Percentiles rank a stretch among this genome's conserved stretches.
phyloP scores from a whole-genome alignment of 1,140 invertebrate species.

The Bombus waltoni region DNA sequence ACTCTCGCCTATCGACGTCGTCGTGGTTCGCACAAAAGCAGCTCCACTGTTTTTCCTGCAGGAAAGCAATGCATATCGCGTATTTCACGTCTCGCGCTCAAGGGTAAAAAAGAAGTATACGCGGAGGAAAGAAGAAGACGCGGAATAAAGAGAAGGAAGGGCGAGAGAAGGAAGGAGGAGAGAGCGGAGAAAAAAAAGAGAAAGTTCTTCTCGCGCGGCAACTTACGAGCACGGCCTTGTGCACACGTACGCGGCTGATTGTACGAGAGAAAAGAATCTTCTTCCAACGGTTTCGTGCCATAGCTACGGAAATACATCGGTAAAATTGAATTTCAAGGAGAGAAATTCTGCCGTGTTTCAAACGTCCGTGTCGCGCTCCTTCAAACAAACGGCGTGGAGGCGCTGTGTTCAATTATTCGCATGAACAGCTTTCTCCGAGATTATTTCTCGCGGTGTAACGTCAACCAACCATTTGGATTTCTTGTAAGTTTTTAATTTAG shows the following conservation, averaged over 20 bases:
- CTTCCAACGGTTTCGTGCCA: neutral
- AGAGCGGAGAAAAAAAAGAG: constrained; percentile 25
- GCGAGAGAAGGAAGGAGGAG: constrained; percentile 28
- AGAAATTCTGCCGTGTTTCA: neutral
- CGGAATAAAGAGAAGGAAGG: constrained; percentile 17
- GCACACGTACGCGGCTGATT: constrained; percentile 28
- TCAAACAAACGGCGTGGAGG: neutral
- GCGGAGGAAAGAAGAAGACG: constrained; percentile 15
- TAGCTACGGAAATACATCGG: constrained; percentile 10
- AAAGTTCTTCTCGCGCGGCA: constrained; percentile 7
- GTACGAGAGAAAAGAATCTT: constrained; percentile 24
- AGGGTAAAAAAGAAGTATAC: neutral
- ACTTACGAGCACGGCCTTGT: neutral
- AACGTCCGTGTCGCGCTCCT: too few relatives aligned
- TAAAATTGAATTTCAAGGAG: constrained; percentile 31
- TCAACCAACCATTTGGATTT: too few relatives aligned
- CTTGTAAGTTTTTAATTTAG: neutral
- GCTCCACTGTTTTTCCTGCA: constrained; percentile 26
- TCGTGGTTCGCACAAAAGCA: constrained; percentile 45
- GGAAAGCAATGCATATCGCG: constrained; percentile 34
- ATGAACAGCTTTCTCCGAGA: neutral
- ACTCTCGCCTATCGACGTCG: constrained; percentile 13
- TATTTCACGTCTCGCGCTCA: constrained; percentile 35
- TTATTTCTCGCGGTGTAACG: neutral
- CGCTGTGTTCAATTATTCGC: neutral